A percentile compares a stretch with the other conserved stretches of the same genome.
Evolutionary conservation across 2,797 vertebrate genomes (phyloP).

Genomic region (Channa striata): DNA sequence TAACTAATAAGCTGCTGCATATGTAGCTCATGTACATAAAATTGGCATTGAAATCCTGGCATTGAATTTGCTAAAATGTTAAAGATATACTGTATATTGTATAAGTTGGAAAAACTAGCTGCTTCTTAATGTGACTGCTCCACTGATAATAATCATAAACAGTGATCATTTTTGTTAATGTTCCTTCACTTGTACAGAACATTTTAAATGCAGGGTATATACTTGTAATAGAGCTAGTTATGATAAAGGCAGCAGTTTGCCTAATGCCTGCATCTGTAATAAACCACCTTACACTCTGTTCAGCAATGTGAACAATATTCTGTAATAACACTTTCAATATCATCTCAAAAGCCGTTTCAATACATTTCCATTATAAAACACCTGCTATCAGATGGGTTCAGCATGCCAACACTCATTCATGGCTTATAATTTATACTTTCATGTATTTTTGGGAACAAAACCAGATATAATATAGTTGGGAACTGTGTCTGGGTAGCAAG

Average conservation of each 20-base stretch:
- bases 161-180: too few relatives aligned
- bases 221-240: too few relatives aligned
- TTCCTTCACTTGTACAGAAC: neutral
- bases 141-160: too few relatives aligned
- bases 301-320: neutral
- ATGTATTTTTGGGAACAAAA: neutral
- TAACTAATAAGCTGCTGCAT: too few relatives aligned
- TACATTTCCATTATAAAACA: neutral
- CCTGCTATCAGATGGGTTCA: neutral
- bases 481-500: neutral
- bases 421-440: neutral
- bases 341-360: constrained; percentile 12
- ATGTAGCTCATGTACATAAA: too few relatives aligned
- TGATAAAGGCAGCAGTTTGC: too few relatives aligned
- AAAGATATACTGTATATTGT: too few relatives aligned
- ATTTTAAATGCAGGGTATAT: neutral
- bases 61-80: too few relatives aligned
- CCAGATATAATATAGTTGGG: too few relatives aligned
- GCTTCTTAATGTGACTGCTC: too few relatives aligned
- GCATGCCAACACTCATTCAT: constrained; percentile 1
- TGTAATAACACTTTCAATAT: constrained; percentile 13
- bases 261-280: neutral
- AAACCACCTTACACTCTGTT: neutral
- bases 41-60: too few relatives aligned
- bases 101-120: too few relatives aligned